Base-by-base conservation (phyloP, 2,888 invertebrate genomes). In the Crepidodera aurea region DNA sequence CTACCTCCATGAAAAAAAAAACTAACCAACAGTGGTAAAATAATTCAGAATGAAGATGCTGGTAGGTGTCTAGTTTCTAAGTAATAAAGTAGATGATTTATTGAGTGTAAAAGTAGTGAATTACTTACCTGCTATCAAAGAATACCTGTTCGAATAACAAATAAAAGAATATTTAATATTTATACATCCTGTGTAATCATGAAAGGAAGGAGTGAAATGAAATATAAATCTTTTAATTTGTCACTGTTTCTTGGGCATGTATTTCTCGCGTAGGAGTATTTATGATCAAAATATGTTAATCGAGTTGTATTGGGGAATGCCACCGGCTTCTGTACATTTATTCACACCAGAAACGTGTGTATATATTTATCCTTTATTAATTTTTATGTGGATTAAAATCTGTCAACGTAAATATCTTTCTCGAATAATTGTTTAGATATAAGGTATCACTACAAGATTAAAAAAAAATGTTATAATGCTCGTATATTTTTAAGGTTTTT, bases 151-250 rank as follows among this genome's bases (percentile, higher is more conserved):
- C 32, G 34, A 19, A 46, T 55, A 44, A 55, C 44, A 34, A 55
- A 56, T 57, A 57, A 58, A 62, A 62, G 51, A 46, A 54, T 51
- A 48, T 63, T 59, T 58, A 57, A 67, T 72, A 73, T 75, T 74
- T 75, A 75, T 74, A 72, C 71, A 73, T 73, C 74, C 74, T 69
- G 73, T 71, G 72, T 66, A 64, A 65, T 70, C 69, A 67, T 69
- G 69, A 70, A 69, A 64, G 64, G 64, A 61, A 69, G 58, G 65
- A 72, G 71, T 73, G 70, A 75, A 77, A 75, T 73, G 71, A 74
- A 73, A 71, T 70, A 76, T 78, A 78, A 79, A 78, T 78, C 78
- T 75, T 78, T 76, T 76, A 78, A 78, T 78, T 79, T 79, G 78
- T 79, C 78, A 77, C 73, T 75, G 73, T 74, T 75, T 71, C 72